These are phyloP conservation scores for Adelosebastes latens DNA, from an alignment of 2,797 vertebrate species.

Conservation along the genomic window DNA sequence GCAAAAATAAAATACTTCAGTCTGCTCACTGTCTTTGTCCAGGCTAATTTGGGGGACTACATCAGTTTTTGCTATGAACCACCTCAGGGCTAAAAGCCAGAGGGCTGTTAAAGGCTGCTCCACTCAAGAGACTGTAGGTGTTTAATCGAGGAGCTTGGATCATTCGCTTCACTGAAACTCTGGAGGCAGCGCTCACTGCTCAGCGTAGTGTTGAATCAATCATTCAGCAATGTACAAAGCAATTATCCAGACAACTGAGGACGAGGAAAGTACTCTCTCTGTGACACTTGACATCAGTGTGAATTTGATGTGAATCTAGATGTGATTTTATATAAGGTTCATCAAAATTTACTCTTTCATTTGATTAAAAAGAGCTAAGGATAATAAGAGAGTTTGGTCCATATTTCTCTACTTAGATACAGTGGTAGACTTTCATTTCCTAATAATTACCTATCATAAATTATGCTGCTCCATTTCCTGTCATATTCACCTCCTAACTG, in stretches of 20 bases:
- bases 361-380: not conserved
- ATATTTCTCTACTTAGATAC: not conserved
- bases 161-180: not conserved
- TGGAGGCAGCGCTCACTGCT: not conserved
- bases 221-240: not conserved
- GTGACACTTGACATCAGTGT: not conserved
- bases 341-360: not conserved
- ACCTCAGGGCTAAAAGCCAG: not conserved
- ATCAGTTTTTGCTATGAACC: not conserved
- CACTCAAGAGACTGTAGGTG: not conserved
- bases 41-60: not conserved
- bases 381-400: not conserved
- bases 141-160: not conserved
- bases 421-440: too few species aligned
- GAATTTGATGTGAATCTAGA: not conserved
- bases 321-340: not conserved
- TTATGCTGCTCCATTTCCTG: too few species aligned
- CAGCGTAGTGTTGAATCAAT: not conserved
- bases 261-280: not conserved
- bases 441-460: too few species aligned
- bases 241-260: not conserved
- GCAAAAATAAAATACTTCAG: too few species aligned
- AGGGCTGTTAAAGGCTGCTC: not conserved
- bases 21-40: not conserved
- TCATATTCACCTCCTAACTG: too few species aligned